A percentile compares a stretch with the other conserved stretches of the same genome.
These are phyloP conservation scores for Poeciliopsis occidentalis DNA, from an alignment of 2,113 vertebrate species.

Conservation along the genomic window DNA sequence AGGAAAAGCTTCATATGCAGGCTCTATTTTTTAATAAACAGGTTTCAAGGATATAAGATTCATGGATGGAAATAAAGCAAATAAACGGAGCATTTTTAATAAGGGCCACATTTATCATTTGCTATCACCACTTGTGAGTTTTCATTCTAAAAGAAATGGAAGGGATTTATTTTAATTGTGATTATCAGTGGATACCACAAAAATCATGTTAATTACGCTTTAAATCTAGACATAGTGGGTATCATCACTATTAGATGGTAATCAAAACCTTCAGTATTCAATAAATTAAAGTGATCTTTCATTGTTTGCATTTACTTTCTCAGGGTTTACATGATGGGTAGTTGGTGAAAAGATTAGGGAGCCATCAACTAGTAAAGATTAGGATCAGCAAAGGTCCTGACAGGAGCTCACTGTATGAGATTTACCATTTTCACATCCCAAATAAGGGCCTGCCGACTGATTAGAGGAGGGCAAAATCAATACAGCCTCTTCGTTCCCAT, in stretches of 20 bases:
- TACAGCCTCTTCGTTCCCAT: conserved; percentile 70
- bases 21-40: not conserved
- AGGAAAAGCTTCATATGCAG: not conserved
- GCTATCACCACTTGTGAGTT: not conserved
- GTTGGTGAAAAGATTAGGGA: conserved; percentile 63
- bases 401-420: conserved; percentile 63
- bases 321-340: conserved; percentile 48
- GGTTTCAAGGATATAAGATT: not conserved
- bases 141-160: not conserved
- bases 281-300: conserved; percentile 34
- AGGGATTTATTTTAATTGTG: not conserved
- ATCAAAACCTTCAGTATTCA: conserved; percentile 16
- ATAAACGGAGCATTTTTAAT: not conserved
- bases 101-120: not conserved
- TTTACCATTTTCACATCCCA: conserved; percentile 63
- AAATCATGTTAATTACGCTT: not conserved
- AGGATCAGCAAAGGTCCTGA: conserved; percentile 59
- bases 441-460: conserved; percentile 63
- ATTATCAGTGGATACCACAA: not conserved
- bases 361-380: conserved; percentile 65
- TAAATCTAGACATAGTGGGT: not conserved
- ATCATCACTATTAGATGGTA: not conserved
- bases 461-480: conserved; percentile 73
- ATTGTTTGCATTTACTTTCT: conserved; percentile 37
- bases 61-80: not conserved